Evolutionary conservation across 2,113 vertebrate species (phyloP).

Genomic region (Paradoxurus hermaphroditus): DNA sequence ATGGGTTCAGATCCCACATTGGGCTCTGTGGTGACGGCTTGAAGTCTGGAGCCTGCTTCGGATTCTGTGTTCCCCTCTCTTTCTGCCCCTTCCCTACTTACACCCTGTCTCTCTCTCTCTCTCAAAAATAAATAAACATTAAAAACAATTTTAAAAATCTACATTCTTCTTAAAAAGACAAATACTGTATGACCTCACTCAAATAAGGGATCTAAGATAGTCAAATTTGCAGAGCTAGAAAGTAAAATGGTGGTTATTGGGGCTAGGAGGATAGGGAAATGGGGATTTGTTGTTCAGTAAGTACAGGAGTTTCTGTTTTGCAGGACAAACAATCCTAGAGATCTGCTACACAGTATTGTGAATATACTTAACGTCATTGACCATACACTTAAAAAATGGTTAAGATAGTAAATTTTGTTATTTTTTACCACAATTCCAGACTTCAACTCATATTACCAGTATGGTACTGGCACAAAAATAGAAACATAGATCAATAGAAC

Average conservation of each 20-base stretch:
- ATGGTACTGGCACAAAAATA: background rate
- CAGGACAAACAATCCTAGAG: background rate
- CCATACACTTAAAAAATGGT: background rate
- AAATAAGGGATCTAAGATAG: background rate
- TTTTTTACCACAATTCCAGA: background rate
- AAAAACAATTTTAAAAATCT: too few species aligned
- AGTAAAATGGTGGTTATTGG: background rate
- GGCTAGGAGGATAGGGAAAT: background rate
- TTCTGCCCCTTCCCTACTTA: too few species aligned
- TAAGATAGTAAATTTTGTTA: background rate
- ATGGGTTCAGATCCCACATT: too few species aligned
- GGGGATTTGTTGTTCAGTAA: background rate
- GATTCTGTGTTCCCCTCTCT: too few species aligned
- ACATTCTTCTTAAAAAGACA: background rate
- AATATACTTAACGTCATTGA: background rate
- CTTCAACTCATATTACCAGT: background rate
- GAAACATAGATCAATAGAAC: too few species aligned
- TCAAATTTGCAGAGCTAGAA: background rate
- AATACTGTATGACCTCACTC: background rate
- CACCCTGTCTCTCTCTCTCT: too few species aligned
- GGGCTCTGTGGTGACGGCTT: too few species aligned
- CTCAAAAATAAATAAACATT: too few species aligned
- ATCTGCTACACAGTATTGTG: background rate
- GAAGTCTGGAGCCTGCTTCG: too few species aligned
- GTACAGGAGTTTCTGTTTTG: background rate